Percentiles rank a stretch among this genome's conserved stretches.
Evolutionary conservation across 2,113 vertebrate genomes (phyloP).

Genomic region (Chunga burmeisteri): DNA sequence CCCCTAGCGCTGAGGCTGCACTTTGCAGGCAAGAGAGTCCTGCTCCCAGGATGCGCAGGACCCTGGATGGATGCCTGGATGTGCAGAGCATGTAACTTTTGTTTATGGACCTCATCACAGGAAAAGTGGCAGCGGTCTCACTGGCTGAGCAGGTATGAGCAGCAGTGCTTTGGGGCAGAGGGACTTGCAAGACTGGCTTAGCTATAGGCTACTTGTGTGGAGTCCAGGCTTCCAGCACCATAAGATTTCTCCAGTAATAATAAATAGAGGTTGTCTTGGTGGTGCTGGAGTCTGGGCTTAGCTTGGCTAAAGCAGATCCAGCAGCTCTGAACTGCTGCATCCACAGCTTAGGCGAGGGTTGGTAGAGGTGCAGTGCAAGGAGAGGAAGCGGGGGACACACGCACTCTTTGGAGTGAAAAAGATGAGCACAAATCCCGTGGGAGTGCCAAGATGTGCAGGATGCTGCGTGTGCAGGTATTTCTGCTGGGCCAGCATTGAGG

Average conservation of each 20-base stretch:
- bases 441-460: conserved; percentile 26
- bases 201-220: neutral
- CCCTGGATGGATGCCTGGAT: neutral
- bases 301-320: neutral
- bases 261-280: neutral
- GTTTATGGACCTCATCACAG: neutral
- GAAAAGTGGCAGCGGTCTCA: neutral
- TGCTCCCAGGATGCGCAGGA: neutral
- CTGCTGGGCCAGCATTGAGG: conserved; percentile 44
- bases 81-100: neutral
- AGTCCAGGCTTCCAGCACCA: neutral
- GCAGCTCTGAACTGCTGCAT: neutral
- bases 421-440: neutral
- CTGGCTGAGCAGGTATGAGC: neutral
- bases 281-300: neutral
- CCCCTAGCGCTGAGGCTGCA: neutral
- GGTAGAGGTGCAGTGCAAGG: neutral
- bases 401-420: neutral
- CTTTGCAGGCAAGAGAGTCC: neutral
- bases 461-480: conserved; percentile 57
- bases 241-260: neutral
- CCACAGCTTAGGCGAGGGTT: neutral
- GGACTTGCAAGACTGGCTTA: neutral
- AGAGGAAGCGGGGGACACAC: neutral
- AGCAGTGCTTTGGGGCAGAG: neutral